A percentile compares a stretch with the other conserved stretches of the same genome.
Conservation (phyloP, 2,113 vertebrate species). For the Hemichromis elongatus region DNA sequence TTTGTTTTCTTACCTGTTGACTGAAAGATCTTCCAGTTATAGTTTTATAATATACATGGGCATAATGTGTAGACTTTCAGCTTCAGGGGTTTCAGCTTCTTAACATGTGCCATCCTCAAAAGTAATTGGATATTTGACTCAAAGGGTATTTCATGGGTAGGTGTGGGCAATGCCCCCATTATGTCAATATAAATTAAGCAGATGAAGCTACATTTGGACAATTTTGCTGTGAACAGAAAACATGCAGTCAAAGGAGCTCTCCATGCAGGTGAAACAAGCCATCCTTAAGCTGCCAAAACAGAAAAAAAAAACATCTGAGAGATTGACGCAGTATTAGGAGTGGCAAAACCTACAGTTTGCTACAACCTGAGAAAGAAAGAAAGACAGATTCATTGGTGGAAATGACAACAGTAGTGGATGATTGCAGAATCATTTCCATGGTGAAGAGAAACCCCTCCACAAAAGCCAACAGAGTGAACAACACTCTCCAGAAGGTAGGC, state of each 20-base stretch:
- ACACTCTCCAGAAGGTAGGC: neutral
- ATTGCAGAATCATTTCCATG: fast-evolving
- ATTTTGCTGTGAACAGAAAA: neutral
- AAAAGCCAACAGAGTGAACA: neutral
- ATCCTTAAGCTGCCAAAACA: neutral
- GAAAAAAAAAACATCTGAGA: fast-evolving
- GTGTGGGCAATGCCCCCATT: neutral
- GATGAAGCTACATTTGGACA: neutral
- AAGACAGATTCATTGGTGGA: neutral
- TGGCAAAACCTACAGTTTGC: neutral
- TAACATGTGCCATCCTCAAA: neutral
- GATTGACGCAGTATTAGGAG: neutral
- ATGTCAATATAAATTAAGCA: neutral
- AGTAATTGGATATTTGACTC: neutral
- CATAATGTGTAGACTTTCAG: fast-evolving
- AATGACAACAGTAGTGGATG: neutral
- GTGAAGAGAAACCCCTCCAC: neutral
- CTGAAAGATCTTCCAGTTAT: neutral
- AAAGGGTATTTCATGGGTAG: neutral
- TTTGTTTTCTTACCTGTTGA: neutral
- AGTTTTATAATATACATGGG: neutral
- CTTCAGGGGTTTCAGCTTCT: neutral
- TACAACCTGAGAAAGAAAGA: neutral
- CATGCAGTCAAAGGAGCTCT: too few relatives aligned
- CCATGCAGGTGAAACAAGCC: neutral